A percentile compares a stretch with the other conserved stretches of the same genome.
Conservation (phyloP, 2,113 vertebrate species). For the Beaufortia kweichowensis region DNA sequence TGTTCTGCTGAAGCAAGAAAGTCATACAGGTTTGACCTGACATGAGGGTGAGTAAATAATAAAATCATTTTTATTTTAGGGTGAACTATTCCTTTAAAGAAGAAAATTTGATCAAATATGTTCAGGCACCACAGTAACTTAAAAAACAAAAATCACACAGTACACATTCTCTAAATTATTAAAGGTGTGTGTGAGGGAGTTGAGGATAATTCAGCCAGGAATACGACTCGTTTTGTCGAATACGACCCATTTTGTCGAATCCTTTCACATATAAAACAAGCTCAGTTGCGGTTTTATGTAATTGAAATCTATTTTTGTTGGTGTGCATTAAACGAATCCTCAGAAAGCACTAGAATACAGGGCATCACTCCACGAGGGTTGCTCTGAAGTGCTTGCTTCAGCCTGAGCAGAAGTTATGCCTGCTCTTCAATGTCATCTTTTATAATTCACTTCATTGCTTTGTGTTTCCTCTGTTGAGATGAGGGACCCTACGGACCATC, state of each 20-base stretch:
- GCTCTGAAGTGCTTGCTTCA: constrained; percentile 25
- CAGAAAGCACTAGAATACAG: neutral
- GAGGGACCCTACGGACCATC: neutral
- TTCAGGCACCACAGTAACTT: too few species aligned
- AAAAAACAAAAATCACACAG: neutral
- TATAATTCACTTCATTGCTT: constrained; percentile 22
- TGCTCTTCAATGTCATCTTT: constrained; percentile 38
- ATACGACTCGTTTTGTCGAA: too few species aligned
- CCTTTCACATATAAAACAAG: constrained; percentile 28
- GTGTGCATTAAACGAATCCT: constrained; percentile 11
- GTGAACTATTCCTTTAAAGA: too few species aligned
- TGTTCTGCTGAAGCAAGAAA: too few species aligned
- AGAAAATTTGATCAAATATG: too few species aligned
- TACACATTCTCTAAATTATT: neutral
- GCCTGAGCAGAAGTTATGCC: constrained; percentile 23
- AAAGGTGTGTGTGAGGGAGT: neutral
- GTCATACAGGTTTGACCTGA: too few species aligned
- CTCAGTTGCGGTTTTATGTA: constrained; percentile 40
- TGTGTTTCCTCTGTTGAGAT: constrained; percentile 10
- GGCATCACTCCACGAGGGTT: neutral
- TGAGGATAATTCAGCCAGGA: neutral
- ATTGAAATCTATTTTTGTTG: constrained; percentile 27
- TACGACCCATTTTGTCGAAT: constrained; percentile 1
- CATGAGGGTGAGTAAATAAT: too few species aligned
- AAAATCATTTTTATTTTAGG: too few species aligned